Base-by-base conservation (phyloP, 2,113 vertebrate species). In the Nesoenas mayeri region DNA sequence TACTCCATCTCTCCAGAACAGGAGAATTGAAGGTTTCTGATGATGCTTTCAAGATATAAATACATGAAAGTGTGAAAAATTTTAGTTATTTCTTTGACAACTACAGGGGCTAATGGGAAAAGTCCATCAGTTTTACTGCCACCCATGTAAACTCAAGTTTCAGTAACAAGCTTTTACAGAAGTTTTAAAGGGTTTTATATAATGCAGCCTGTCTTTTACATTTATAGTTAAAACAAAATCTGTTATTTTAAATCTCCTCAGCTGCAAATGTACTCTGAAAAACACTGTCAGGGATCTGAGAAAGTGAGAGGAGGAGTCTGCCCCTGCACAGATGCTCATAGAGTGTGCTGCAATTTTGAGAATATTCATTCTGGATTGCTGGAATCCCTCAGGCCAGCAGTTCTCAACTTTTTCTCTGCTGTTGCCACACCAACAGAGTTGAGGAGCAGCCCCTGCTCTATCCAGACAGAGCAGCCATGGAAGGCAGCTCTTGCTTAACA, bases 201-300 rank as follows among this genome's bases (percentile, higher is more conserved):
- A 96, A 96, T 91, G 91, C 88, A 94, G 72, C 66, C 32, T 13
- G 90, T 84, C 91, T 96, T 96, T 86, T 96, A 96, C 95, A 97
- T 97, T 95, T 96, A 96, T 95, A 94, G 95, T 96, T 97, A 92
- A 97, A 96, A 96, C 92, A 94, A 91, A 96, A 96, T 97, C 95
- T 95, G 93, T 97, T 97, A 94, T 96, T 96, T 96, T 96, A 97
- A 84, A 96, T 96, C 80, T 95, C 95, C 94, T 97, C 91, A 96
- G 92, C 86, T 97, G 93, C 93, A 97, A 97, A 96, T 95, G 94
- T 96, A 96, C 88, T 96, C 91, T 93, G 93, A 97, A 95, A 96
- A 96, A 97, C 95, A 96, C 93, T 96, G 93, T 89, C 96, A 96
- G 95, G 85, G 95, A 96, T 96, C 93, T 97, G 94, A 96, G 95